Evolutionary conservation across 2,113 vertebrate species (phyloP).

Genomic region (Pomatorhinus ruficollis): DNA sequence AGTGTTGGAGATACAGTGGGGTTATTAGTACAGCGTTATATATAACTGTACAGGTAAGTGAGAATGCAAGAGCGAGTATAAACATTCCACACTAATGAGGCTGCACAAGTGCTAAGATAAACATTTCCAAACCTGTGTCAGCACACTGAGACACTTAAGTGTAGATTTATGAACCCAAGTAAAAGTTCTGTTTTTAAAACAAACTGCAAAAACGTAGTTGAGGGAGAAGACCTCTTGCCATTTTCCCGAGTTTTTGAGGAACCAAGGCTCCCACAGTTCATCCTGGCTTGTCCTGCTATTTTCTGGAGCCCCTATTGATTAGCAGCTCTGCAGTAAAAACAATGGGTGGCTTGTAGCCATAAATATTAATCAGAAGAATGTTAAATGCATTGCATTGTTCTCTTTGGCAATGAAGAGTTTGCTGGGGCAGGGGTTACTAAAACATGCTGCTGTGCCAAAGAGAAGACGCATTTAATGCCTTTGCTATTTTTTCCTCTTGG

Average conservation of each 20-base stretch:
- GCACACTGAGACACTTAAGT: background rate
- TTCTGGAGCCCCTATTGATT: background rate
- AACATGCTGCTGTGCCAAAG: background rate
- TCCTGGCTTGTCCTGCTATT: background rate
- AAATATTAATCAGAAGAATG: slow-evolving; percentile 34
- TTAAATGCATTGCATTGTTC: slow-evolving; percentile 29
- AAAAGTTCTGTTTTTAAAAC: background rate
- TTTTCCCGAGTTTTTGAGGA: background rate
- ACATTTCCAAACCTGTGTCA: background rate
- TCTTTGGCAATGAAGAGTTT: background rate
- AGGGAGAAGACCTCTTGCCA: background rate
- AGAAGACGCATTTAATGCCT: background rate
- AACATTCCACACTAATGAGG: slow-evolving; percentile 18
- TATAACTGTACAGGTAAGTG: background rate
- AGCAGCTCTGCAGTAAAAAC: background rate
- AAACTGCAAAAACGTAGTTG: background rate
- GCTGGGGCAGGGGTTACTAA: background rate
- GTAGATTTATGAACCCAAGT: background rate
- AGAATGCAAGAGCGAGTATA: background rate
- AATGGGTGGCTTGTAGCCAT: slow-evolving; percentile 33
- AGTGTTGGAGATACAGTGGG: background rate
- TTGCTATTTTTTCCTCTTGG: background rate
- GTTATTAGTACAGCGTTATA: background rate
- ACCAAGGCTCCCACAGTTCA: background rate
- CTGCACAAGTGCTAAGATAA: slow-evolving; percentile 10